These are phyloP conservation scores for Patella caerulea DNA, from an alignment of 2,888 invertebrate genomes.

Conservation along the genomic window DNA sequence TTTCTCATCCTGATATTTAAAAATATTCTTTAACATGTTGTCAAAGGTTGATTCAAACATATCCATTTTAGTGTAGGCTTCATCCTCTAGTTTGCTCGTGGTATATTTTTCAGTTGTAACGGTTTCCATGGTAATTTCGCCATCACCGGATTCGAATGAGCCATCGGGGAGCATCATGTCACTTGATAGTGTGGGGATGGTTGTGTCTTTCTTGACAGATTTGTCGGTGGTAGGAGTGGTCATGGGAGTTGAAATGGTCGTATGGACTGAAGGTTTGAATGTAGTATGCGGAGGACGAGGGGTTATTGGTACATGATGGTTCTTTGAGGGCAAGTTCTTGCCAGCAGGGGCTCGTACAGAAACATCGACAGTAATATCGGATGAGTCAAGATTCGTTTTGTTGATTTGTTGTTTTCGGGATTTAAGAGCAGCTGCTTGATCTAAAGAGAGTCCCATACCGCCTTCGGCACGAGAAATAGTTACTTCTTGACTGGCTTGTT, in stretches of 20 bases:
- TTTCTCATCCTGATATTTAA: not conserved
- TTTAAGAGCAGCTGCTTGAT: not conserved
- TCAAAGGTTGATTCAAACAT: not conserved
- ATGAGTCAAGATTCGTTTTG: not conserved
- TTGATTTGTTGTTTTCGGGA: not conserved
- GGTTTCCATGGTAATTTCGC: not conserved
- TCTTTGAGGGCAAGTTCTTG: not conserved
- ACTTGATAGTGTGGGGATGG: not conserved
- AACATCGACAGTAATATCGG: not conserved
- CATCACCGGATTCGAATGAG: not conserved
- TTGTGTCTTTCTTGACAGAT: not conserved
- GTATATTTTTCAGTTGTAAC: not conserved
- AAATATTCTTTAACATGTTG: not conserved
- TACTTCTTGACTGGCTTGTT: slow-evolving; percentile 3
- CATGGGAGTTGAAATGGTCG: not conserved
- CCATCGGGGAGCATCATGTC: not conserved
- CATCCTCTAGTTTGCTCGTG: not conserved
- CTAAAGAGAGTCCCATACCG: not conserved
- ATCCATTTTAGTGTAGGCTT: not conserved
- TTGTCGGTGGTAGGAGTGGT: not conserved
- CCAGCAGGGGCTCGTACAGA: not conserved
- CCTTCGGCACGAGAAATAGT: not conserved
- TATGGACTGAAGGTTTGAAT: not conserved
- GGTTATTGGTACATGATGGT: not conserved
- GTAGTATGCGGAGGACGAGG: not conserved